A percentile compares a stretch with the other conserved stretches of the same genome.
Conservation (phyloP, 2,113 vertebrate species). For the Strigops habroptila region DNA sequence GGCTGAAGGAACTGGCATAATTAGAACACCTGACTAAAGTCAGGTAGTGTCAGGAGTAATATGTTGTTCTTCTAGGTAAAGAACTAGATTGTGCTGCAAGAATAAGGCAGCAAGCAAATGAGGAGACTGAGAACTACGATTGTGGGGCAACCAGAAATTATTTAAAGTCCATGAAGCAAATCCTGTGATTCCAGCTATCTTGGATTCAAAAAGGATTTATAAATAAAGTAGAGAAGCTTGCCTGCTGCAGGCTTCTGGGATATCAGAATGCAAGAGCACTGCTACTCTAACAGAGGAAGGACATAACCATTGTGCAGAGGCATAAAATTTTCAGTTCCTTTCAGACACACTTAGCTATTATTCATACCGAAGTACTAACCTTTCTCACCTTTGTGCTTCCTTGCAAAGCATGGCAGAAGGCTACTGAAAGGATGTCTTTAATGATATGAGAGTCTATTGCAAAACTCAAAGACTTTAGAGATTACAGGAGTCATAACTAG, state of each 20-base stretch:
- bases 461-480: constrained; percentile 13
- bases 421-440: constrained; percentile 14
- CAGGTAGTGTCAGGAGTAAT: neutral
- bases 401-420: constrained; percentile 20
- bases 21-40: neutral
- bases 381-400: constrained; percentile 34
- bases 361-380: constrained; percentile 29
- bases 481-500: constrained; percentile 15
- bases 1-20: neutral
- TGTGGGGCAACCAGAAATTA: neutral
- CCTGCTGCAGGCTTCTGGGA: neutral
- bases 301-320: constrained; percentile 13
- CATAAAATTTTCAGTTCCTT: constrained; percentile 28
- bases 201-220: constrained; percentile 15
- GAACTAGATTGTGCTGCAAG: neutral
- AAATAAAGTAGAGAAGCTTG: constrained; percentile 14
- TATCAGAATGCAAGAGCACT: neutral
- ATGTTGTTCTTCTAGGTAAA: neutral
- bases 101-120: neutral
- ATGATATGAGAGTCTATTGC: neutral
- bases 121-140: neutral
- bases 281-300: neutral
- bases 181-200: neutral
- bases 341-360: constrained; percentile 37
- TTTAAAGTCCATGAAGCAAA: constrained; percentile 18